Conservation (phyloP, 1,140 invertebrate species). For the Heliothis subflexa region DNA sequence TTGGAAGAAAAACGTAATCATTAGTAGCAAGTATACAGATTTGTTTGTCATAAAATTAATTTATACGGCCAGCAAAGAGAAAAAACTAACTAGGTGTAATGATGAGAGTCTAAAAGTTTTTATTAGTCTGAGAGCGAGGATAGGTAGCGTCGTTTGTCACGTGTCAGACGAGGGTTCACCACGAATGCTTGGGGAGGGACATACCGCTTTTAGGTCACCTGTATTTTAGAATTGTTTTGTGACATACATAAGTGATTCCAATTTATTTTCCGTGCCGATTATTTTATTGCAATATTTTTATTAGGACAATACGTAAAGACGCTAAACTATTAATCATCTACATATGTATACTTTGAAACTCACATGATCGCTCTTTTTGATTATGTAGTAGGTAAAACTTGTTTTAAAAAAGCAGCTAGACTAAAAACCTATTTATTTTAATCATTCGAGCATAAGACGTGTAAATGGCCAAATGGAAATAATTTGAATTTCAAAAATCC, state of each 20-base stretch:
- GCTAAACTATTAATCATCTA: neutral
- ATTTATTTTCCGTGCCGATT: no score
- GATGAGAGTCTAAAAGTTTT: constrained; percentile 23
- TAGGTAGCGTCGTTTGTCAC: constrained; percentile 28
- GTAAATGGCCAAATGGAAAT: constrained; percentile 51
- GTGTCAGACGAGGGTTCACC: constrained; percentile 22
- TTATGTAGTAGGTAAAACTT: neutral
- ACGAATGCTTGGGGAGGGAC: neutral
- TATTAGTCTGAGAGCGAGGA: constrained; percentile 8
- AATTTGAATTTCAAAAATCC: constrained; percentile 64
- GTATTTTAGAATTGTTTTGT: neutral
- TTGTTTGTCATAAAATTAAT: neutral
- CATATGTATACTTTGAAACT: no score
- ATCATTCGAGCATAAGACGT: constrained; percentile 17
- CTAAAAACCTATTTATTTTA: constrained; percentile 46
- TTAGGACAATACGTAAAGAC: neutral
- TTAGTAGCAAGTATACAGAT: neutral
- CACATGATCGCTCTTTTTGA: neutral
- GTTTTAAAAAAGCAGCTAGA: neutral
- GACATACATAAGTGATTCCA: no score
- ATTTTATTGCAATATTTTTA: no score
- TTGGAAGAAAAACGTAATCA: neutral
- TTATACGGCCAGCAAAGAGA: neutral
- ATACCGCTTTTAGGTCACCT: constrained; percentile 12
- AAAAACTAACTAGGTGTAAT: constrained; percentile 2